Evolutionary conservation across 1,140 invertebrate species (phyloP).

Genomic region (Diorhabda sublineata): DNA sequence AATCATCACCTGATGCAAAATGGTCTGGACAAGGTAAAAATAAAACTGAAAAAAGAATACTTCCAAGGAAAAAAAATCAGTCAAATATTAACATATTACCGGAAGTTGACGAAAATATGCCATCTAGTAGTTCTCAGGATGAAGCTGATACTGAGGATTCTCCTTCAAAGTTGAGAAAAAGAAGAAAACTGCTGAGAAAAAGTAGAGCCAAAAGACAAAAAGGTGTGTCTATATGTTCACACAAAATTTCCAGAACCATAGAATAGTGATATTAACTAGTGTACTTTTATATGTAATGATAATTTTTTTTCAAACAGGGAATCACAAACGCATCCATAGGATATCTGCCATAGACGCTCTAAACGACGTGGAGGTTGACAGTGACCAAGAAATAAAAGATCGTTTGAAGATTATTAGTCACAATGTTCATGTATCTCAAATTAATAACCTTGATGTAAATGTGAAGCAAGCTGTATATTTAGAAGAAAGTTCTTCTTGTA

Average conservation of each 20-base stretch:
- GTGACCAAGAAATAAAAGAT: constrained; percentile 41
- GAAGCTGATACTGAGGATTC: constrained; percentile 41
- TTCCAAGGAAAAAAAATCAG: constrained; percentile 36
- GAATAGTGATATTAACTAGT: too few relatives aligned
- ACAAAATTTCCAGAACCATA: too few relatives aligned
- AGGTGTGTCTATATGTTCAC: constrained; percentile 17
- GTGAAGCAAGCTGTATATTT: constrained; percentile 41
- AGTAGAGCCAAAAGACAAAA: constrained; percentile 39
- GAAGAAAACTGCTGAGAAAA: constrained; percentile 44
- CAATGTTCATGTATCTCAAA: constrained; percentile 34
- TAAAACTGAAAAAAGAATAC: constrained; percentile 33
- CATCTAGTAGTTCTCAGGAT: constrained; percentile 43
- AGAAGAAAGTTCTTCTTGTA: constrained; percentile 47
- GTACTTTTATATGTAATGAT: too few relatives aligned
- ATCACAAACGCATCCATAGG: constrained; percentile 20
- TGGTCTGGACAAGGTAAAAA: background rate
- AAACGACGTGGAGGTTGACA: constrained; percentile 42
- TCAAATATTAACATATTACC: constrained; percentile 33
- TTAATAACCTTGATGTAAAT: constrained; percentile 29
- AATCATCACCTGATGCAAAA: constrained; percentile 29
- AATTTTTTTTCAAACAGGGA: constrained; percentile 1
- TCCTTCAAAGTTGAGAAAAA: constrained; percentile 40
- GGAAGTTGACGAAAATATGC: constrained; percentile 40
- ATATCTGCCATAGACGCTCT: constrained; percentile 35
- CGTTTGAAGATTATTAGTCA: constrained; percentile 27